A percentile compares a stretch with the other conserved stretches of the same genome.
Evolutionary conservation across 2,797 vertebrate species (phyloP).

Genomic region (Bothrops alternatus): DNA sequence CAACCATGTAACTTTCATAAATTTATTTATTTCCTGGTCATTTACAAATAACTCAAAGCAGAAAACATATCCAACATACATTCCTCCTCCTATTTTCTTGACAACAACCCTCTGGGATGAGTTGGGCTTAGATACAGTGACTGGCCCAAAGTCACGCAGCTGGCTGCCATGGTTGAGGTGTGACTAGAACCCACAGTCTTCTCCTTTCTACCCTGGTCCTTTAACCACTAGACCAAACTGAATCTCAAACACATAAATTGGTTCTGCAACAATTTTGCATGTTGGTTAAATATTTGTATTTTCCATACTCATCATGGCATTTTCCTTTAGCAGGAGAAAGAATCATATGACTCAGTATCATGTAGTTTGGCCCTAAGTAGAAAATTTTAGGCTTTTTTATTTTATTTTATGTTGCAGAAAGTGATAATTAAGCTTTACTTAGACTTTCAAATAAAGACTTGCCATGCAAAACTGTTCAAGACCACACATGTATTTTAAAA

Average conservation of each 20-base stretch:
- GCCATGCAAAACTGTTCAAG: conserved; percentile 62
- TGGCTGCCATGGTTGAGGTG: neutral
- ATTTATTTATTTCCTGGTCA: neutral
- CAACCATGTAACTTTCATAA: neutral
- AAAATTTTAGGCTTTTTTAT: neutral
- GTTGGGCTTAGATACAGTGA: neutral
- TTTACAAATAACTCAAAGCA: neutral
- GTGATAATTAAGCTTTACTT: conserved; percentile 73
- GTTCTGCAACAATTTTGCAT: neutral
- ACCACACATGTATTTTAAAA: conserved; percentile 67
- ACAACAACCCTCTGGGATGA: neutral
- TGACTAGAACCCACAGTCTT: neutral
- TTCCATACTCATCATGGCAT: neutral
- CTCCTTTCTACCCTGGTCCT: neutral
- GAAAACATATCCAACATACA: neutral
- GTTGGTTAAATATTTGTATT: neutral
- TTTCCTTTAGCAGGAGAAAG: neutral
- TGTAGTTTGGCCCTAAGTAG: neutral
- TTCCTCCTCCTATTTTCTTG: neutral
- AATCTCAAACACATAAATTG: neutral
- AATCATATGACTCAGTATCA: neutral
- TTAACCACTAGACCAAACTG: neutral
- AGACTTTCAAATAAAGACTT: conserved; percentile 67
- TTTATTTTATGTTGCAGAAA: conserved; percentile 55
- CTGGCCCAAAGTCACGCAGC: neutral